These are phyloP conservation scores for Noctua fimbriata DNA, from an alignment of 2,888 invertebrate genomes.

Conservation along the genomic window DNA sequence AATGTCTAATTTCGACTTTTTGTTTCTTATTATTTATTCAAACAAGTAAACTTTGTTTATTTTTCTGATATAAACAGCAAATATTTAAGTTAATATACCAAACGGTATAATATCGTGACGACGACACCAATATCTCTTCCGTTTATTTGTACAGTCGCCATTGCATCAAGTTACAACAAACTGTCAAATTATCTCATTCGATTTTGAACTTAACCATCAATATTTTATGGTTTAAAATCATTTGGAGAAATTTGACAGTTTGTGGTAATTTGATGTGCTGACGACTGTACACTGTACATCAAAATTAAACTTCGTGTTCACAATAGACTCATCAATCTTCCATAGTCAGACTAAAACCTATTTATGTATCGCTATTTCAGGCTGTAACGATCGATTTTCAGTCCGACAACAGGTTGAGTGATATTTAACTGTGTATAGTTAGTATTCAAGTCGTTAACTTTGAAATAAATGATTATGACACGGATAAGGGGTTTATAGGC, in stretches of 20 bases:
- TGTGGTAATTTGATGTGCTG: too few species aligned
- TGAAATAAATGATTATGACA: constrained; percentile 20
- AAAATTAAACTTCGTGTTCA: constrained; percentile 10
- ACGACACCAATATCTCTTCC: constrained; percentile 11
- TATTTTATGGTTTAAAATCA: too few species aligned
- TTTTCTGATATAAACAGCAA: neutral
- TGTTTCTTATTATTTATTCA: constrained; percentile 22
- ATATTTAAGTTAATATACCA: neutral
- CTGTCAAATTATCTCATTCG: too few species aligned
- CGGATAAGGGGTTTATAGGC: constrained; percentile 26
- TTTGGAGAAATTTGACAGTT: too few species aligned
- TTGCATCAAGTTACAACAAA: too few species aligned
- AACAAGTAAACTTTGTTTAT: constrained; percentile 4
- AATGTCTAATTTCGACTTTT: constrained; percentile 19
- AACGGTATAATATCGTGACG: constrained; percentile 15
- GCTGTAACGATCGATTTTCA: constrained; percentile 34
- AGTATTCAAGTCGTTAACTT: constrained; percentile 22
- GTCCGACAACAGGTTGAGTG: constrained; percentile 25
- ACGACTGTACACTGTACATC: neutral
- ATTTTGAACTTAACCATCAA: too few species aligned
- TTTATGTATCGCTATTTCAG: constrained; percentile 22
- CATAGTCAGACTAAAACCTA: constrained; percentile 12
- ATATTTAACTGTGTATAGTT: constrained; percentile 21
- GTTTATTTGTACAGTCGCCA: constrained; percentile 1
- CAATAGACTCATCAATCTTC: constrained; percentile 5